Evolutionary conservation across 23 tunicate genomes (phyloP).

Genomic region (Ciona savignyi): DNA sequence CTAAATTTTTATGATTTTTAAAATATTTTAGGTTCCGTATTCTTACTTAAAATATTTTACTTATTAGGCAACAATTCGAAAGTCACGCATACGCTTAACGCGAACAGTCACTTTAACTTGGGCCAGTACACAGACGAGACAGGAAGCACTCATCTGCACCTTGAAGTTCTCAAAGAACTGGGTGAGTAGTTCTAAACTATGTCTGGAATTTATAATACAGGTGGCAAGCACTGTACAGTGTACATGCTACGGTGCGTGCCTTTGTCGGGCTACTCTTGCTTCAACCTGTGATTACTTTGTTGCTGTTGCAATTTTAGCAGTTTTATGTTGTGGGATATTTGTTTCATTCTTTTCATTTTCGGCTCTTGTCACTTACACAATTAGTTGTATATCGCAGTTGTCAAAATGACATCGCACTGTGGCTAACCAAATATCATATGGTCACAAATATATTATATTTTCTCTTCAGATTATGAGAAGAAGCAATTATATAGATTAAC

Average conservation of each 20-base stretch:
- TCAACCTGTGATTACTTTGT: no score
- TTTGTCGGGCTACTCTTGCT: not conserved
- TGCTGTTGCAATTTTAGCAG: no score
- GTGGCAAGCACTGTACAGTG: slow-evolving; percentile 7
- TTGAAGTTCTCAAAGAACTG: slow-evolving; percentile 6
- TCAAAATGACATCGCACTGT: no score
- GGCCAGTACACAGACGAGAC: slow-evolving; percentile 18
- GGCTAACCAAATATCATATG: no score
- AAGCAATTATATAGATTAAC: slow-evolving; percentile 7
- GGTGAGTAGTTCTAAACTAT: slow-evolving; percentile 12
- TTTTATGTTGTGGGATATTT: no score
- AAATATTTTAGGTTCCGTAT: no score
- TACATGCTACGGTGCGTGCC: not conserved
- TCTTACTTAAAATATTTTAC: no score
- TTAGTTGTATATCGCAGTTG: no score
- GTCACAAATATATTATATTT: no score
- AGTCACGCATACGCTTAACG: slow-evolving; percentile 10
- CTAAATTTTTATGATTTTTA: no score
- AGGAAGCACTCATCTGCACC: slow-evolving; percentile 32
- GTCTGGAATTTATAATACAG: not conserved
- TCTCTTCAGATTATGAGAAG: slow-evolving; percentile 49
- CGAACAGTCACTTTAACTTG: slow-evolving; percentile 19
- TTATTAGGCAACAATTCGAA: slow-evolving; percentile 38
- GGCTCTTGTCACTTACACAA: no score
- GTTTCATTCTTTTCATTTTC: no score